Conservation (phyloP, 2,888 invertebrate species). For the Lithosia quadra region DNA sequence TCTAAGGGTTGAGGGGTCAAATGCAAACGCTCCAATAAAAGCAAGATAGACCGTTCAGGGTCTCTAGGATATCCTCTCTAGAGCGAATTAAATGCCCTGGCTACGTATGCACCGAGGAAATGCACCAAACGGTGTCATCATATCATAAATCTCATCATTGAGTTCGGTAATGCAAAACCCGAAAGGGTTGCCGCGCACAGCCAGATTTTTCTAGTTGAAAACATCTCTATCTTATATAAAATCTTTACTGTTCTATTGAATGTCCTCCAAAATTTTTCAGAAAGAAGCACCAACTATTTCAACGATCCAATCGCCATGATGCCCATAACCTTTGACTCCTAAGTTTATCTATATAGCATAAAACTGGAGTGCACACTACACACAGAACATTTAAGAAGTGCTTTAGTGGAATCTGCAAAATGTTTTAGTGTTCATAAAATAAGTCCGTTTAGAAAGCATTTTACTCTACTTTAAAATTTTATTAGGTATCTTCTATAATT, state of each 20-base stretch:
- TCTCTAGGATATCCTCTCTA: no score
- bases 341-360: not conserved
- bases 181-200: no score
- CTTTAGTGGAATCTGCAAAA: not conserved
- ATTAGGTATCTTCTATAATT: no score
- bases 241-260: not conserved
- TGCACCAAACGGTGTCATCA: no score
- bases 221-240: not conserved
- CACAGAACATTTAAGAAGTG: not conserved
- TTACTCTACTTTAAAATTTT: no score
- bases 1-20: no score
- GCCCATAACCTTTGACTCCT: not conserved
- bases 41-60: no score
- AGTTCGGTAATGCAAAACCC: no score
- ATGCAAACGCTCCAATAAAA: no score
- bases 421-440: conserved; percentile 11
- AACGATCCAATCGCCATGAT: not conserved
- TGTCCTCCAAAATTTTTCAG: not conserved
- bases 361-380: conserved; percentile 4
- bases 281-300: not conserved
- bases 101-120: no score
- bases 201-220: not conserved
- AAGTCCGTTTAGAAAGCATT: not conserved
- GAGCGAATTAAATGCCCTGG: no score
- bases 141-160: no score